These are phyloP conservation scores for Lottia gigantea DNA, from an alignment of 2,888 invertebrate genomes.

Conservation along the genomic window DNA sequence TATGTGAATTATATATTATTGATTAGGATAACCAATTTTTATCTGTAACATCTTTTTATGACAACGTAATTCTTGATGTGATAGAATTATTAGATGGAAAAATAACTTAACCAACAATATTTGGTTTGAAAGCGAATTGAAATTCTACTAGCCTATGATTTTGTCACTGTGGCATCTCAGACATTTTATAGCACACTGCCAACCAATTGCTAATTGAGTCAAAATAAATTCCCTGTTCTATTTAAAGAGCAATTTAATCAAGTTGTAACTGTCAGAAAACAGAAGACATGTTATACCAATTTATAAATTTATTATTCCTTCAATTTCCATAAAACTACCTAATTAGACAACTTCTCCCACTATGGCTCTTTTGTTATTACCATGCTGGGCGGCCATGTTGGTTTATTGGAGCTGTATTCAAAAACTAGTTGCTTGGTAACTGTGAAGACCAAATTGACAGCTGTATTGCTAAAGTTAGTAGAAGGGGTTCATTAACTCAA, in stretches of 20 bases:
- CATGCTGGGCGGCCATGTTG: slow-evolving; percentile 19
- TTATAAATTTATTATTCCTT: neutral
- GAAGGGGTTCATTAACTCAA: slow-evolving; percentile 22
- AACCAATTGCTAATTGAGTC: too few relatives aligned
- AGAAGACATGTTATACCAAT: slow-evolving; percentile 5
- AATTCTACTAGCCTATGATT: too few relatives aligned
- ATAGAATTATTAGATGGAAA: too few relatives aligned
- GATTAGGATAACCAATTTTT: too few relatives aligned
- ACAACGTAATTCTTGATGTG: too few relatives aligned
- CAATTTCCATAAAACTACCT: slow-evolving; percentile 6
- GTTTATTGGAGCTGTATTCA: slow-evolving; percentile 21
- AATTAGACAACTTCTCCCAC: slow-evolving; percentile 1
- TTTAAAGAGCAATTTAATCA: neutral
- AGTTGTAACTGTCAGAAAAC: neutral
- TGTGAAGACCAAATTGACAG: slow-evolving; percentile 19
- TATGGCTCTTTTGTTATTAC: slow-evolving; percentile 16
- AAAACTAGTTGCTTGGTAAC: slow-evolving; percentile 21
- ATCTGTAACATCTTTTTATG: too few relatives aligned
- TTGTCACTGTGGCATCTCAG: too few relatives aligned
- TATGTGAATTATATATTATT: too few relatives aligned
- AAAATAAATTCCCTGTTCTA: too few relatives aligned
- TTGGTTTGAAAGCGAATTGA: too few relatives aligned
- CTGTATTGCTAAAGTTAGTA: slow-evolving; percentile 15
- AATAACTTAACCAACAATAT: too few relatives aligned
- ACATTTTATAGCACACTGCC: too few relatives aligned